phyloP scores from a whole-genome alignment of 2,797 vertebrate genomes.

The Nannoperca australis region DNA sequence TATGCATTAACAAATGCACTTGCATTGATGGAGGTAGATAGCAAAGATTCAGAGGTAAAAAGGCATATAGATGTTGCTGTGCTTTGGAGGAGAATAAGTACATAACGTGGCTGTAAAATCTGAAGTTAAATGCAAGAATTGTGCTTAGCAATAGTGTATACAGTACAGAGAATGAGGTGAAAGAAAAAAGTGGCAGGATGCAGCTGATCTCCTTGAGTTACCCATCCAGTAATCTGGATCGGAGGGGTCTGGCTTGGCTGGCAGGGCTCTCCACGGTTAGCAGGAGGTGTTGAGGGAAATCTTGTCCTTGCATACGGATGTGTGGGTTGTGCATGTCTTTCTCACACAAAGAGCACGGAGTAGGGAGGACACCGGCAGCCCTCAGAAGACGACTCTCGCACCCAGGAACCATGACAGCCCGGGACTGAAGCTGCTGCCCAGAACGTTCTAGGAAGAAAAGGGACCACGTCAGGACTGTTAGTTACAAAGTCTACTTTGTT shows the following conservation, averaged over 20 bases:
- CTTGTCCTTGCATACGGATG: conserved; percentile 40
- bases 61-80: conserved; percentile 70
- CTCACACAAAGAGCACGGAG: conserved; percentile 89
- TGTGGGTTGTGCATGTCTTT: conserved; percentile 3
- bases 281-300: conserved; percentile 41
- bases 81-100: conserved; percentile 72
- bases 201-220: conserved; percentile 75
- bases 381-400: conserved; percentile 83
- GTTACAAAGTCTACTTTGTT: not conserved
- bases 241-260: conserved; percentile 55
- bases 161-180: conserved; percentile 75
- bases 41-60: conserved; percentile 80
- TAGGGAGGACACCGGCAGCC: conserved; percentile 85
- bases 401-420: conserved; percentile 90
- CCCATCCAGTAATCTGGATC: conserved; percentile 61
- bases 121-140: conserved; percentile 58
- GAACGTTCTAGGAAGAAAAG: conserved; percentile 83
- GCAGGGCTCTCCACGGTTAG: conserved; percentile 53
- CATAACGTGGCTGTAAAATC: conserved; percentile 61
- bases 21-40: conserved; percentile 84
- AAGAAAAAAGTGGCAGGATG: conserved; percentile 76
- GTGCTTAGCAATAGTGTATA: conserved; percentile 67
- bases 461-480: not conserved
- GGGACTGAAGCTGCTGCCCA: conserved; percentile 86
- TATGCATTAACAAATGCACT: conserved; percentile 75